Evolutionary conservation across 2,113 vertebrate genomes (phyloP), one percentile per base, ranked within the genome.

Genomic region (Corythornis cristatus): DNA sequence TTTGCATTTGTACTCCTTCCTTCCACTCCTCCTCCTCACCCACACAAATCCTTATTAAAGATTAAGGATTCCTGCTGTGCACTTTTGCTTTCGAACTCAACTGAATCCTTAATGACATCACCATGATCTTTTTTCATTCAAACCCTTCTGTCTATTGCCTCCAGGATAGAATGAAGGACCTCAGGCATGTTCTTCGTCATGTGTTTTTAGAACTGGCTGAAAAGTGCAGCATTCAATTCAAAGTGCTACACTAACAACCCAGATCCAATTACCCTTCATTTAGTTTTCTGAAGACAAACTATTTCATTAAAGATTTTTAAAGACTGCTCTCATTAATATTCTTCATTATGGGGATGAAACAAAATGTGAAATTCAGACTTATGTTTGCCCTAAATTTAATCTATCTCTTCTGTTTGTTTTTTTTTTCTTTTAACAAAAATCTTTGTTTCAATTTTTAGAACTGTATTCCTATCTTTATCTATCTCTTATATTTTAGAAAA

Each of bases 11-110:
- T 28, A 33, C 2, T 45, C 4, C 23, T 35, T 31, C 11, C 6
- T 9, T 72, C 22, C n/a, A 20, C 10, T 21, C 35, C 8, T 84
- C 37, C 17, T 56, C 6, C 6, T 26, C 23, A 48, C 17, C 42
- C 10, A 7, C 5, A 0, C 0, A 0, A 40, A 7, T 1, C 45
- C 20, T 35, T 35, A 35, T 35, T 35, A 33, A 33, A 33, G 33
- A 33, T 33, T 33, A 33, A 35, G 35, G 35, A 35, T 35, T 35
- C 35, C 23, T 40, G 5, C 14, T 57, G 8, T 60, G 35, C 11
- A 19, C 9, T 5, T 29, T 31, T 26, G 4, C 7, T 53, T 89
- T 26, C 4, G 6, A 3, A 5, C 2, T 29, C 26, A 46, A 33
- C 18, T 2, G 3, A 62, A 28, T 23, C 46, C 23, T 67, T 33